These are phyloP conservation scores for Hymenopus coronatus DNA, from an alignment of 2,888 invertebrate genomes.

Conservation along the genomic window DNA sequence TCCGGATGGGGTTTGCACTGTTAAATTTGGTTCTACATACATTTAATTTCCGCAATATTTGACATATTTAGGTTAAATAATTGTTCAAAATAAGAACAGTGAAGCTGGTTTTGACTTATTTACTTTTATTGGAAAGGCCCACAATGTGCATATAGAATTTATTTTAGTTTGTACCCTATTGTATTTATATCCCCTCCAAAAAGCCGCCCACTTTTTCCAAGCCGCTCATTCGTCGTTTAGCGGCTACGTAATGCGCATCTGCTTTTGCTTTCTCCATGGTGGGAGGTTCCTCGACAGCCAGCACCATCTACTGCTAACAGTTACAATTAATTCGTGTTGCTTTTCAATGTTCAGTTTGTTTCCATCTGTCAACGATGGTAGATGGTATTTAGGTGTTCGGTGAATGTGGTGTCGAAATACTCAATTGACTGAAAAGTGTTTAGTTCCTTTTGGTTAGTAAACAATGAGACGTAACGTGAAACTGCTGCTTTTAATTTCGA, in stretches of 20 bases:
- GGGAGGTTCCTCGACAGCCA: neutral
- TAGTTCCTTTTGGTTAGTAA: conserved; percentile 10
- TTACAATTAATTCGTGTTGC: neutral
- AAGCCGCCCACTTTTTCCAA: too few relatives aligned
- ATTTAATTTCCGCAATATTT: too few relatives aligned
- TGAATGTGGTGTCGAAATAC: conserved; percentile 2
- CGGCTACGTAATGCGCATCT: neutral
- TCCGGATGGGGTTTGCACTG: too few relatives aligned
- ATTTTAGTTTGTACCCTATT: too few relatives aligned
- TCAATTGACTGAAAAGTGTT: conserved; percentile 5
- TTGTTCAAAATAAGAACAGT: too few relatives aligned
- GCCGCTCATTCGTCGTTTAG: neutral
- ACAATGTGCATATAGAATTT: too few relatives aligned
- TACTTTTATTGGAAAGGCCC: too few relatives aligned
- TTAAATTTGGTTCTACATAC: too few relatives aligned
- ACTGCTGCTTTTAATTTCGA: conserved; percentile 58
- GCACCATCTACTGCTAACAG: neutral
- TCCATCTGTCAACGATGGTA: conserved; percentile 19
- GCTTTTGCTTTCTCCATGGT: neutral
- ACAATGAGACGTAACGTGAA: conserved; percentile 61
- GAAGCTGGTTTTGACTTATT: too few relatives aligned
- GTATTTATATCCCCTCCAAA: too few relatives aligned
- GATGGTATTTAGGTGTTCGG: neutral
- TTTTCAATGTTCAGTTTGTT: conserved; percentile 25
- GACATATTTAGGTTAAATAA: too few relatives aligned